Evolutionary conservation across 2,797 vertebrate genomes (phyloP).

Genomic region (Manis javanica): DNA sequence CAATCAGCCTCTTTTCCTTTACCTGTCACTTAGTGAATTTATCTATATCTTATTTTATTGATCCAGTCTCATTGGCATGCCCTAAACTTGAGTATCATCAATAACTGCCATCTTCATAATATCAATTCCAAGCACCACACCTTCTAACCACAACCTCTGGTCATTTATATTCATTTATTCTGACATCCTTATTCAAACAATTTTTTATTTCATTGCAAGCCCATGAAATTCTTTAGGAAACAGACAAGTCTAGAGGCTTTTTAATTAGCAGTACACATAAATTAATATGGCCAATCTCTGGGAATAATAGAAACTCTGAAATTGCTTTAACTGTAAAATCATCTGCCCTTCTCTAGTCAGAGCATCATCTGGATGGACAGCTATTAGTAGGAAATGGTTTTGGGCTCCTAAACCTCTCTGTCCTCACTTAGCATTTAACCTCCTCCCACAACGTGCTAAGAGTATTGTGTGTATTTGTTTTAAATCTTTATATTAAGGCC

Average conservation of each 20-base stretch:
- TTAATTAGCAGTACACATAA: neutral
- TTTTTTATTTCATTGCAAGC: neutral
- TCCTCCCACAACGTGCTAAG: neutral
- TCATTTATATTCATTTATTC: neutral
- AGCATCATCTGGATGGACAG: neutral
- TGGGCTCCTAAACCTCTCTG: neutral
- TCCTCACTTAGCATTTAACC: neutral
- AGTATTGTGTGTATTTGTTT: neutral
- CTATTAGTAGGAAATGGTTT: neutral
- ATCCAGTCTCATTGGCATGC: neutral
- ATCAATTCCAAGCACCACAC: neutral
- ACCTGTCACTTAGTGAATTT: neutral
- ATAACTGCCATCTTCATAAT: neutral
- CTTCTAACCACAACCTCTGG: neutral
- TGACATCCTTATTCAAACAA: neutral
- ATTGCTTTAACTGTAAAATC: neutral
- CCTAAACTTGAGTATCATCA: neutral
- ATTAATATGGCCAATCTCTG: neutral
- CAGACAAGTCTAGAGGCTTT: neutral
- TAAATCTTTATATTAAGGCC: neutral
- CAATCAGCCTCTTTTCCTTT: neutral
- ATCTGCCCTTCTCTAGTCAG: neutral
- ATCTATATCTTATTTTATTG: neutral
- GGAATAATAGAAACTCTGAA: neutral
- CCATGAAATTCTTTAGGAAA: neutral